Conservation (phyloP, 2,113 vertebrate genomes). For the Eretmodus cyanostictus region DNA sequence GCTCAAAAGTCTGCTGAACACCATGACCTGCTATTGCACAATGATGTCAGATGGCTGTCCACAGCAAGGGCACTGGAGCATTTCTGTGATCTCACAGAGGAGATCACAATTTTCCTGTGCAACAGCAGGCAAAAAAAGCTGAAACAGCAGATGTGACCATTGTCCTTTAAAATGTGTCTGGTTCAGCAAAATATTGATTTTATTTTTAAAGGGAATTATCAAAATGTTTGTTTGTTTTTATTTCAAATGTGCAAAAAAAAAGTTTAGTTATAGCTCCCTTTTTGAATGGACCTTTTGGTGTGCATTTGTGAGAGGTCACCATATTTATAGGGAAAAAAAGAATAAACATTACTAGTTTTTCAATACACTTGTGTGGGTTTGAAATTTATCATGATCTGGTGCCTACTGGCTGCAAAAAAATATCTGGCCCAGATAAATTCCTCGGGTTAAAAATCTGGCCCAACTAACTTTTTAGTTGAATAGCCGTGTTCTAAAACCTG, state of each 20-base stretch:
- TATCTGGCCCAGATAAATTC: neutral
- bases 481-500: neutral
- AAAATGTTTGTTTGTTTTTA: neutral
- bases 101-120: too few relatives aligned
- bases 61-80: accelerated
- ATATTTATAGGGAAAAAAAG: neutral
- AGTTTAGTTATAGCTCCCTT: neutral
- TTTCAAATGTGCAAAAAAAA: neutral
- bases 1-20: neutral
- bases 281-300: neutral
- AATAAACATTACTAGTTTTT: neutral
- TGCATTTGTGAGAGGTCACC: neutral
- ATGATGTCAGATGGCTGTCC: neutral
- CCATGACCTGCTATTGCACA: neutral
- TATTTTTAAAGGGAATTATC: neutral
- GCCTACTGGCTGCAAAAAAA: neutral
- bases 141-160: neutral
- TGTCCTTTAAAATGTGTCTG: neutral
- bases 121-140: too few relatives aligned
- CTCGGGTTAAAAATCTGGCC: neutral
- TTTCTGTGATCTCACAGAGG: neutral
- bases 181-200: neutral
- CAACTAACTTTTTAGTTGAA: neutral
- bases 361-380: neutral
- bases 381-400: neutral